phyloP scores from a whole-genome alignment of 1,140 invertebrate genomes.

The Sogatella furcifera region DNA sequence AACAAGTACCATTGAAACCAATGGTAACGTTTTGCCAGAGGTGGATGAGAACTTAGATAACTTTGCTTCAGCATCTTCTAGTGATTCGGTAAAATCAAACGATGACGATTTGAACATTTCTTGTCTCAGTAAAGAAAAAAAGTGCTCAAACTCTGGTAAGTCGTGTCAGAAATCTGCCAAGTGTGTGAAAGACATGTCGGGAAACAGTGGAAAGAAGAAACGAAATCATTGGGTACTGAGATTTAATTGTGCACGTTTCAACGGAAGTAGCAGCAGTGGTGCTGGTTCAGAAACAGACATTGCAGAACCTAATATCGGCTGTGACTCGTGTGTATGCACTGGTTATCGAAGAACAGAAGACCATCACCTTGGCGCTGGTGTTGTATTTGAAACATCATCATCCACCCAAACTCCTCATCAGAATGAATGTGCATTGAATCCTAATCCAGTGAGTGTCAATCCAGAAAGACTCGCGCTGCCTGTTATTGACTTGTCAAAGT shows the following conservation, averaged over 20 bases:
- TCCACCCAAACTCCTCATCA: conserved; percentile 25
- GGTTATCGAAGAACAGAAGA: conserved; percentile 46
- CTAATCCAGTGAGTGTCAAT: conserved; percentile 12
- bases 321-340: conserved; percentile 43
- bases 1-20: conserved; percentile 7
- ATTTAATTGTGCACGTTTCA: conserved; percentile 45
- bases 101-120: background rate
- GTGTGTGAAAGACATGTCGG: conserved; percentile 2
- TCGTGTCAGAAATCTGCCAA: background rate
- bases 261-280: conserved; percentile 34
- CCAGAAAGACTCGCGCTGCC: conserved; percentile 25
- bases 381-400: conserved; percentile 38
- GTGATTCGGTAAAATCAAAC: background rate
- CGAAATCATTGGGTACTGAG: conserved; percentile 48
- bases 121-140: background rate
- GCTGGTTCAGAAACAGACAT: conserved; percentile 35
- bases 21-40: conserved; percentile 7
- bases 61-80: background rate
- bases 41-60: background rate
- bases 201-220: conserved; percentile 34
- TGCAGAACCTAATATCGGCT: conserved; percentile 32
- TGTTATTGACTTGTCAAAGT: conserved; percentile 45
- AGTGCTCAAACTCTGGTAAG: conserved; percentile 13
- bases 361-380: conserved; percentile 38
- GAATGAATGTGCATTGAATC: conserved; percentile 5